Evolutionary conservation across 2,888 invertebrate species (phyloP).

Genomic region (Heliconius ethilla): DNA sequence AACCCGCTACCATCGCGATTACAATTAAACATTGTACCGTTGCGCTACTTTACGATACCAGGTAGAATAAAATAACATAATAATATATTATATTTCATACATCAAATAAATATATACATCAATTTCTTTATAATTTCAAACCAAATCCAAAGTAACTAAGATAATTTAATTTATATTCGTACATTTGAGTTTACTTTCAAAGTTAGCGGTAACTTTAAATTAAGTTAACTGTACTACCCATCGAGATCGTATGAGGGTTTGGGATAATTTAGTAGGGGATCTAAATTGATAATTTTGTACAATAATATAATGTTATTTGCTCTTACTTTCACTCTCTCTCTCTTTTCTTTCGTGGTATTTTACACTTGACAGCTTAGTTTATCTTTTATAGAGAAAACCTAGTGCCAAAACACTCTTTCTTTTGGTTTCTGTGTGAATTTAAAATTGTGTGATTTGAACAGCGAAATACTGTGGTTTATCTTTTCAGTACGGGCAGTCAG

Average conservation of each 20-base stretch:
- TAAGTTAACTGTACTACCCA: conserved; percentile 45
- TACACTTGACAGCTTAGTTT: background rate
- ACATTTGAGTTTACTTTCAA: conserved; percentile 39
- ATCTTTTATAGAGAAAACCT: background rate
- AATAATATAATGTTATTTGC: background rate
- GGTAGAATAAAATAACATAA: background rate
- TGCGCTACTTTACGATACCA: background rate
- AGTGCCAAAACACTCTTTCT: no score
- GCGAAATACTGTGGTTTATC: no score
- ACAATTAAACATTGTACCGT: no score
- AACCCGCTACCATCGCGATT: background rate
- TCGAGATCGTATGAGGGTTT: conserved; percentile 37
- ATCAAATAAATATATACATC: conserved; percentile 10
- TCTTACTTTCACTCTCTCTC: background rate
- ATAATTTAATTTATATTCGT: conserved; percentile 42
- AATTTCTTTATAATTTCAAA: conserved; percentile 11
- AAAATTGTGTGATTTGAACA: no score
- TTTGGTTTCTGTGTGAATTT: no score
- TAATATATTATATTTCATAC: background rate
- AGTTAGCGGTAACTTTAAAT: conserved; percentile 47
- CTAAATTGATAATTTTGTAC: conserved; percentile 18
- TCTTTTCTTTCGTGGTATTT: background rate
- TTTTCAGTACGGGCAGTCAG: no score
- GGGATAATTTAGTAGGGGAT: conserved; percentile 34
- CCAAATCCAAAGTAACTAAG: conserved; percentile 35